Evolutionary conservation across 2,797 vertebrate species (phyloP), one percentile per base, ranked within the genome.

Genomic region (Alcedo quadribrachys): DNA sequence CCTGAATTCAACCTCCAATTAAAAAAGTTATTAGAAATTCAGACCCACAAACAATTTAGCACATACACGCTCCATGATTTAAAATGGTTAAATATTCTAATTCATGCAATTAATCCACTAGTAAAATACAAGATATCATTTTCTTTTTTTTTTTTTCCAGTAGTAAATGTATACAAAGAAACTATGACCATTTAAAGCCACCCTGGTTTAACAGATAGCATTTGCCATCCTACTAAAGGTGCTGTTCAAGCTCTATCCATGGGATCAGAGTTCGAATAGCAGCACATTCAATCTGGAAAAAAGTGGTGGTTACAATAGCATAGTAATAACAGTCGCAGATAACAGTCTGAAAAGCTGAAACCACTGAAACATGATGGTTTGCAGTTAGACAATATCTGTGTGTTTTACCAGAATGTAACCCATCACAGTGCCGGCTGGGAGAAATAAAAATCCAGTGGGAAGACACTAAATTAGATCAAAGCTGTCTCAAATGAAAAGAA

Each of bases 381-480:
- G 71, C 76, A 78, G 86, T 85, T 87, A 83, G 65, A 78, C 91
- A 91, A 93, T 92, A 92, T 91, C 77, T 94, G 71, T 94, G 82
- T 89, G 57, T 85, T 90, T 94, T 85, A 75, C 82, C 53, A 91
- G 80, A 83, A 94, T 46, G 51, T 82, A 83, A 77, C 77, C 61
- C 50, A 68, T 87, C 62, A 84, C 27, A 7, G 25, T 84, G 65
- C 21, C 4, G 0, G 68, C 50, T 40, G 73, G 70, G 81, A 91
- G 63, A 92, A 93, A 95, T 93, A 90, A 94, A 95, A 94, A 92
- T 90, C 70, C 75, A 60, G n/a, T 75, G 46, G 43, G 65, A 96
- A 80, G 84, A 85, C 58, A 77, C 2, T 5, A 86, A 95, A 94
- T 90, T 85, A 91, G 83, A 94, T 71, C 88, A 92, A 68, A 85